These are phyloP conservation scores for Tanytarsus gracilentus DNA, from an alignment of 2,888 invertebrate species.

Conservation along the genomic window DNA sequence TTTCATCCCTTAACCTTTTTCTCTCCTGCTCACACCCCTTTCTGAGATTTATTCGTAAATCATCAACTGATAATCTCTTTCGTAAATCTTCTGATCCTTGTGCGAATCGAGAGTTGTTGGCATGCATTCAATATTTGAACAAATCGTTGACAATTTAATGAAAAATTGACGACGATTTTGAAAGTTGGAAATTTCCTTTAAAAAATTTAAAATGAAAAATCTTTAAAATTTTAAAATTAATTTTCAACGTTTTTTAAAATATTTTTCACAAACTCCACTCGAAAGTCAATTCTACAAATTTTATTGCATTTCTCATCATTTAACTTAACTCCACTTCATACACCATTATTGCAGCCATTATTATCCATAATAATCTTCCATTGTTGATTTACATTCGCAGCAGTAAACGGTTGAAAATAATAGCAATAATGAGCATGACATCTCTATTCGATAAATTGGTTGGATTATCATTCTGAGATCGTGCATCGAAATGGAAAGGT, in stretches of 20 bases:
- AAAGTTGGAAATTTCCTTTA: no score
- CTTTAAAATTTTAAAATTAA: no score
- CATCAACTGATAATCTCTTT: neutral
- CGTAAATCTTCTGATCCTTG: neutral
- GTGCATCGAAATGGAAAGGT: slow-evolving; percentile 16
- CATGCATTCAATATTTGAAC: slow-evolving; percentile 15
- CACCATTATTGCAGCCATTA: slow-evolving; percentile 26
- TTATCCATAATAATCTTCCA: slow-evolving; percentile 20
- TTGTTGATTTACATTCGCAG: slow-evolving; percentile 7
- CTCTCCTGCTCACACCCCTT: no score
- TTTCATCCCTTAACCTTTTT: no score
- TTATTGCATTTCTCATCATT: slow-evolving; percentile 21
- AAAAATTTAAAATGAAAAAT: no score
- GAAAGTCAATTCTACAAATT: no score
- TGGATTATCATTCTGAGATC: slow-evolving; percentile 19
- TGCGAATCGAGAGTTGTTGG: slow-evolving; percentile 17
- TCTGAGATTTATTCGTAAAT: no score
- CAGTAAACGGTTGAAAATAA: neutral
- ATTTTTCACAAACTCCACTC: no score
- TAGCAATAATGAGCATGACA: neutral
- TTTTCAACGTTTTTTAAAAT: no score
- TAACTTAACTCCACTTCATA: slow-evolving; percentile 9
- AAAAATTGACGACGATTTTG: no score
- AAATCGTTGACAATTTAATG: slow-evolving; percentile 25
- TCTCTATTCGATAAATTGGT: slow-evolving; percentile 22